Evolutionary conservation across 2,113 vertebrate genomes (phyloP).

Genomic region (Corythornis madagascariensis): DNA sequence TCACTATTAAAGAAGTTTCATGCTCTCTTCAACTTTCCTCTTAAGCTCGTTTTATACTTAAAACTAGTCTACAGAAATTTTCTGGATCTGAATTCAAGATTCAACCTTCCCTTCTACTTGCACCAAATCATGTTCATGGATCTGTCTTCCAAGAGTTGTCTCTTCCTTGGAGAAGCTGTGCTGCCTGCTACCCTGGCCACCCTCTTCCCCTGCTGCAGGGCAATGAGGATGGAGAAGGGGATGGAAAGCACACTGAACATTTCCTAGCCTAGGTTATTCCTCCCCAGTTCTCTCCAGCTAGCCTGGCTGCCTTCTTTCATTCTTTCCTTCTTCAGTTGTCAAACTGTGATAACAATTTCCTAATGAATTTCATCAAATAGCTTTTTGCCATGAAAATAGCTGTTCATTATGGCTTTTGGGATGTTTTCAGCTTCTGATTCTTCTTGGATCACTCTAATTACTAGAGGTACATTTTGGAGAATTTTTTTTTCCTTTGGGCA

Average conservation of each 20-base stretch:
- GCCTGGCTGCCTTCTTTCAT: not conserved
- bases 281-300: not conserved
- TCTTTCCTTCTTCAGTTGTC: not conserved
- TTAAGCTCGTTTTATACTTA: not conserved
- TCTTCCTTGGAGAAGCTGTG: not conserved
- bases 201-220: not conserved
- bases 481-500: not conserved
- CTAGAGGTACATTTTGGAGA: not conserved
- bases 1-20: not conserved
- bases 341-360: constrained; percentile 12
- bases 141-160: not conserved
- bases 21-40: not conserved
- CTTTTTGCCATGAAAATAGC: constrained; percentile 7
- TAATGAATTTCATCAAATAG: constrained; percentile 10
- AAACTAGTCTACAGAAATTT: not conserved
- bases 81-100: not conserved
- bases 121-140: not conserved
- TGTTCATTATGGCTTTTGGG: not conserved
- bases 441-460: not conserved
- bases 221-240: not conserved
- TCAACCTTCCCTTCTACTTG: not conserved
- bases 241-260: not conserved
- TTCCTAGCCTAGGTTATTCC: not conserved
- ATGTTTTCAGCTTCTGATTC: constrained; percentile 9
- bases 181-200: not conserved